A percentile compares a stretch with the other conserved stretches of the same genome.
phyloP scores from a whole-genome alignment of 2,113 vertebrate species.

The Brachyhypopomus gauderio region DNA sequence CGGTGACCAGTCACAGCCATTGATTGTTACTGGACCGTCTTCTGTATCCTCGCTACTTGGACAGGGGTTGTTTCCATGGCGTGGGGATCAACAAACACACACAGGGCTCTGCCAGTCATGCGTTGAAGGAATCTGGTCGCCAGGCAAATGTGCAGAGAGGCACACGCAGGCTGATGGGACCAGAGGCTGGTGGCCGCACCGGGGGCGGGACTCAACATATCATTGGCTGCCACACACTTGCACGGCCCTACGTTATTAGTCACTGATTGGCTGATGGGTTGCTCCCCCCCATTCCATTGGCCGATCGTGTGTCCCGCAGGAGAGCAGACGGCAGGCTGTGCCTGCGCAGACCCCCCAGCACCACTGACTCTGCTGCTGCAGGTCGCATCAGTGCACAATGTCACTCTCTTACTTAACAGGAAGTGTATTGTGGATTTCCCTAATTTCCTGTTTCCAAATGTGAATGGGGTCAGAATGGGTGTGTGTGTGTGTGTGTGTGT shows the following conservation, averaged over 20 bases:
- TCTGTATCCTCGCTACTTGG: background rate
- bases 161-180: background rate
- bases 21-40: background rate
- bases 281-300: background rate
- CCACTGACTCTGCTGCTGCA: background rate
- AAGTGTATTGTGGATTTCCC: constrained; percentile 2
- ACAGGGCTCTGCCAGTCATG: constrained; percentile 55
- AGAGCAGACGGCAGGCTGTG: background rate
- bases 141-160: constrained; percentile 55
- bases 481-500: background rate
- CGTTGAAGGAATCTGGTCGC: constrained; percentile 52
- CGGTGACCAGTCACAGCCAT: background rate
- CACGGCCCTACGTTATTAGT: constrained; percentile 48
- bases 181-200: background rate
- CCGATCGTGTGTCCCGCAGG: background rate
- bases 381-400: background rate
- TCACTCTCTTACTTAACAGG: background rate
- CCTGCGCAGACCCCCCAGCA: background rate
- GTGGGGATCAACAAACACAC: constrained; percentile 55
- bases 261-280: no score
- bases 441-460: constrained; percentile 5
- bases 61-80: constrained; percentile 42
- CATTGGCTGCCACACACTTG: constrained; percentile 25
- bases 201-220: background rate
- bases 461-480: background rate